Base-by-base conservation (phyloP, 1,140 invertebrate species). In the Venustaconcha ellipsiformis region DNA sequence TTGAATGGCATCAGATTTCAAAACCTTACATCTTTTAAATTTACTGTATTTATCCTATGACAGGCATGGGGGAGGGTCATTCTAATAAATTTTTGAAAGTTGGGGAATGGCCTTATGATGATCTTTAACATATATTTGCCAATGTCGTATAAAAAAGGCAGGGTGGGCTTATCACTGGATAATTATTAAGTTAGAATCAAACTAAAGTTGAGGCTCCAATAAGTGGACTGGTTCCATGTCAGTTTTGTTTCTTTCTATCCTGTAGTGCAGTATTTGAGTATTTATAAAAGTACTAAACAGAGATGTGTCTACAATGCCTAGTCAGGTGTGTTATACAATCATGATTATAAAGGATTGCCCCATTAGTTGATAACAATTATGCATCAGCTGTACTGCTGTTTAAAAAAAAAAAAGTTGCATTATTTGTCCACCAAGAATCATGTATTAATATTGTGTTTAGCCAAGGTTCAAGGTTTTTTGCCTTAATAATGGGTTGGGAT, bases 231-330 rank as follows among this genome's bases (percentile, higher is more conserved):
- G 37, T 48, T 67, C 14, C 30, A 14, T 15, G n/a, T 67, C 66
- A 48, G 55, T 17, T 57, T 70, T 26, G 62, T 70, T 26, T 70
- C 23, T 70, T 70, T 15, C 6, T 57, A 58, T n/a, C 23, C 30
- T 68, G 48, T 68, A 23, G 17, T 68, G 55, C 58, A 23, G 15
- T 48, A 11, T 48, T 48, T 48, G 37, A 48, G 11, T 48, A 48
- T 6, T 48, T 48, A 48, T 8, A 48, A 48, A 8, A 8, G 6
- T 48, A 48, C 37, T 48, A 48, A 48, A 48, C 11, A 48, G 37
- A 48, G 37, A 48, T 6, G 0, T 48, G 11, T 11, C 37, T 48
- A 48, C 37, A 6, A 48, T 48, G 37, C 11, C 4, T 48, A 48
- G 37, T 48, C 37, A 48, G 6, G 37, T 48, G 37, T 48, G 4